phyloP scores from a whole-genome alignment of 2,113 vertebrate genomes.

The Noturus placidus region DNA sequence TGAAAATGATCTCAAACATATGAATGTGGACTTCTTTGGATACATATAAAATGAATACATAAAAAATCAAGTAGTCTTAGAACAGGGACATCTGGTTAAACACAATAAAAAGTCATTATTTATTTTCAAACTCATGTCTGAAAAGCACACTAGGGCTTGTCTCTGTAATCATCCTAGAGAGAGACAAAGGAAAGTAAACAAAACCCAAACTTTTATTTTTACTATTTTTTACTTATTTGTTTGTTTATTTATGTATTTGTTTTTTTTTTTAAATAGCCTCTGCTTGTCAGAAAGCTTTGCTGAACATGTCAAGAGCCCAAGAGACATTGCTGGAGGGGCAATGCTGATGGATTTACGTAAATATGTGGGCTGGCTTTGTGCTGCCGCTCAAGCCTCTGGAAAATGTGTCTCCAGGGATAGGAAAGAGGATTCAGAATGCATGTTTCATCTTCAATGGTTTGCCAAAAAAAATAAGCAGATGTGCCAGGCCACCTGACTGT shows the following conservation, averaged over 20 bases:
- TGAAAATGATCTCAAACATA: background rate
- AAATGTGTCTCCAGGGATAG: constrained; percentile 40
- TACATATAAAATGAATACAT: background rate
- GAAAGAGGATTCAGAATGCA: constrained; percentile 38
- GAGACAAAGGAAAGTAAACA: background rate
- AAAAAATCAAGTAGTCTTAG: background rate
- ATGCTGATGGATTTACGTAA: constrained; percentile 50
- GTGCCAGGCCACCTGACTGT: constrained; percentile 42
- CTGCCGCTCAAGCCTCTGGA: constrained; percentile 40
- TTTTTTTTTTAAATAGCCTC: background rate
- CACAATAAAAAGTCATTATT: constrained; percentile 12
- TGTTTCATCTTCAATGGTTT: constrained; percentile 57
- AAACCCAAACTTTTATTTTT: constrained; percentile 1
- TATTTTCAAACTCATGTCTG: constrained; percentile 10
- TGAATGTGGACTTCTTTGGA: background rate
- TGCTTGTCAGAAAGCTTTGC: constrained; percentile 8
- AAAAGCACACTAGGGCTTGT: constrained; percentile 30
- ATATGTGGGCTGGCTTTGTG: constrained; percentile 44
- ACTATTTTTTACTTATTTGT: background rate
- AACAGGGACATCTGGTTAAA: background rate
- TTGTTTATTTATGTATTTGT: background rate
- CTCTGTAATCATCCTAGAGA: constrained; percentile 17
- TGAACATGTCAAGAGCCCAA: constrained; percentile 26
- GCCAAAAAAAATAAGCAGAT: constrained; percentile 43
- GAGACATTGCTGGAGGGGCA: constrained; percentile 22